Evolutionary conservation across 2,888 invertebrate genomes (phyloP).

Genomic region (Alitta virens): DNA sequence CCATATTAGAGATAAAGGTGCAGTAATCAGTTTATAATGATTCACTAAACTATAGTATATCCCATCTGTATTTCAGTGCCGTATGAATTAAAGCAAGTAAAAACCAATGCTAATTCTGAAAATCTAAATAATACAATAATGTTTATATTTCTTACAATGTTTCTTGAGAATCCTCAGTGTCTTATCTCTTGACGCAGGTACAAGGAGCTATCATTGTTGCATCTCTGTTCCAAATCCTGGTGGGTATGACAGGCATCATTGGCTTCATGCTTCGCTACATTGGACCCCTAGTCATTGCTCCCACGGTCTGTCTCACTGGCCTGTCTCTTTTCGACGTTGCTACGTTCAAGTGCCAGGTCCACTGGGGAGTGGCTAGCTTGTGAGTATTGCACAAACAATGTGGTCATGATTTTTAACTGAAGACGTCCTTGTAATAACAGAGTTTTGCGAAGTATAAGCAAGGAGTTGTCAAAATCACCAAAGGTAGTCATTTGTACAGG

Average conservation of each 20-base stretch:
- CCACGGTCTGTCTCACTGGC: conserved; percentile 72
- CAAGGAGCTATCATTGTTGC: conserved; percentile 81
- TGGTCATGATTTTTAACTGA: not conserved
- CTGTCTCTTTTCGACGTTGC: conserved; percentile 79
- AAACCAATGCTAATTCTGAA: too few relatives aligned
- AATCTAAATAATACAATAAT: too few relatives aligned
- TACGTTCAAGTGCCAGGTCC: conserved; percentile 72
- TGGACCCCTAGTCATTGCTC: conserved; percentile 79
- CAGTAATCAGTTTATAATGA: too few relatives aligned
- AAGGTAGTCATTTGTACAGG: too few relatives aligned
- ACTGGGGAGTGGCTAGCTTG: conserved; percentile 82
- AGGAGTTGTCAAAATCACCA: not conserved
- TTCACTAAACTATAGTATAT: too few relatives aligned
- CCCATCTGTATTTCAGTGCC: too few relatives aligned
- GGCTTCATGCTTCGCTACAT: conserved; percentile 73
- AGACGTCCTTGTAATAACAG: conserved; percentile 1
- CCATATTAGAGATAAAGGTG: too few relatives aligned
- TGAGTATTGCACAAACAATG: conserved; percentile 61
- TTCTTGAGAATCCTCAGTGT: too few relatives aligned
- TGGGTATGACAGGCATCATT: conserved; percentile 71
- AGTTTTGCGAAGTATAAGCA: not conserved
- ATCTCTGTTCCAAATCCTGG: conserved; percentile 71
- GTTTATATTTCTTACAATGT: too few relatives aligned
- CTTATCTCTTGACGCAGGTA: conserved; percentile 51
- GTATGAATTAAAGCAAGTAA: too few relatives aligned